Base-by-base conservation (phyloP, 1,140 invertebrate genomes). In the Fopius arisanus region DNA sequence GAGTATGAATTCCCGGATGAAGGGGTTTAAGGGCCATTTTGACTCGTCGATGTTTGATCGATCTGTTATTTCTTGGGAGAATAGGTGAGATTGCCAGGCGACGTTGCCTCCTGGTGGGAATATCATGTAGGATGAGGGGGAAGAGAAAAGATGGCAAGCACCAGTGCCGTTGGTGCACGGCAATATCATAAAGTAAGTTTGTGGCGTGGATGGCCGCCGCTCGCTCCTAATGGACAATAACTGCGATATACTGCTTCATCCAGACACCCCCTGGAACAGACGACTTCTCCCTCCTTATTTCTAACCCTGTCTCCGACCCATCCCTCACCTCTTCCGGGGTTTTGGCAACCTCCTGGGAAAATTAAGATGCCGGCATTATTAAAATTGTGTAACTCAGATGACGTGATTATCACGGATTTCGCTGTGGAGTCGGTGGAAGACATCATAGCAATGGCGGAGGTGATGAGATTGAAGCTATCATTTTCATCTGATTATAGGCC, bases 151-250 rank as follows among this genome's bases (percentile, higher is more conserved):
- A 43, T 63, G 63, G 67, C 33, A 72, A 59, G 70, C 41, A 65
- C 31, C 26, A 33, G 51, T 66, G 65, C 74, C 68, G 62, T 65
- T 14, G 62, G n/a, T 0, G 29, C 26, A 77, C 74, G 77, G 78
- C 76, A 81, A 80, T 83, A 81, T 84, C 84, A 82, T 86, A 86
- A 86, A 86, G 78, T 84, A 84, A 84, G 82, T 82, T 79, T 75
- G 80, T 82, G 82, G 79, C 80, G 77, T 83, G 79, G 82, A 84
- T 84, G 78, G 81, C 77, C 79, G 77, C 78, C 79, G 79, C 73
- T 78, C 78, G 81, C 80, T 79, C 75, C 78, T 85, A 86, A 86
- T 86, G 81, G 84, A 85, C 83, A 84, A 85, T 86, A 86, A 86
- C 83, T 73, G 77, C 81, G 81, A 85, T 84, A 83, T 84, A 85